Evolutionary conservation across 2,113 vertebrate genomes (phyloP).

Genomic region (Planiliza haematocheilus): DNA sequence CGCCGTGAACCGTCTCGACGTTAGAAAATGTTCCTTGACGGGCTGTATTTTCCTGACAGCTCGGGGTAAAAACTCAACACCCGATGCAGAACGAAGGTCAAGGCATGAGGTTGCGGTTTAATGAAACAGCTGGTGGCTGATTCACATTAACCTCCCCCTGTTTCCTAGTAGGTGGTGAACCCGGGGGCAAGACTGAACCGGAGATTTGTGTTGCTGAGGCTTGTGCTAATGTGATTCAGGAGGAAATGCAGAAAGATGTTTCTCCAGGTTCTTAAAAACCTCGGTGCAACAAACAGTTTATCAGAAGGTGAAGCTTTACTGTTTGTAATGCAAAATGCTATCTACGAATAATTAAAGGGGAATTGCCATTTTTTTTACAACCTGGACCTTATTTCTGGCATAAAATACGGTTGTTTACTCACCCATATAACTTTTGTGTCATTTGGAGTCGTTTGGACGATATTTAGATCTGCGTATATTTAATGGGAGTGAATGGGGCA

Average conservation of each 20-base stretch:
- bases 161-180: slow-evolving; percentile 9
- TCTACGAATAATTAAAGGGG: too few species aligned
- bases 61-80: neutral
- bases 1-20: slow-evolving; percentile 9
- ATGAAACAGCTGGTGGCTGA: slow-evolving; percentile 45
- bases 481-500: too few species aligned
- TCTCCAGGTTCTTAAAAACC: neutral
- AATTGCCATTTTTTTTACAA: too few species aligned
- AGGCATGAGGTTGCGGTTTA: slow-evolving; percentile 4
- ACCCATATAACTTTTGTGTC: too few species aligned
- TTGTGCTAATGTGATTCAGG: neutral
- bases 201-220: slow-evolving; percentile 5
- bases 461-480: too few species aligned
- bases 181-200: slow-evolving; percentile 2
- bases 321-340: neutral
- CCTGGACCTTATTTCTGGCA: too few species aligned
- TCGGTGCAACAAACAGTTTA: neutral
- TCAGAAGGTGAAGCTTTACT: neutral
- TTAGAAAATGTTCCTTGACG: slow-evolving; percentile 16
- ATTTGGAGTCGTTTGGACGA: too few species aligned
- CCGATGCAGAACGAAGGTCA: slow-evolving; percentile 34
- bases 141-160: slow-evolving; percentile 34
- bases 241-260: neutral
- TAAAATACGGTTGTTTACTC: too few species aligned
- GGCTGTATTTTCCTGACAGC: slow-evolving; percentile 17